These are phyloP conservation scores for Acanthornis magna DNA, from an alignment of 2,797 vertebrate species.

Conservation along the genomic window DNA sequence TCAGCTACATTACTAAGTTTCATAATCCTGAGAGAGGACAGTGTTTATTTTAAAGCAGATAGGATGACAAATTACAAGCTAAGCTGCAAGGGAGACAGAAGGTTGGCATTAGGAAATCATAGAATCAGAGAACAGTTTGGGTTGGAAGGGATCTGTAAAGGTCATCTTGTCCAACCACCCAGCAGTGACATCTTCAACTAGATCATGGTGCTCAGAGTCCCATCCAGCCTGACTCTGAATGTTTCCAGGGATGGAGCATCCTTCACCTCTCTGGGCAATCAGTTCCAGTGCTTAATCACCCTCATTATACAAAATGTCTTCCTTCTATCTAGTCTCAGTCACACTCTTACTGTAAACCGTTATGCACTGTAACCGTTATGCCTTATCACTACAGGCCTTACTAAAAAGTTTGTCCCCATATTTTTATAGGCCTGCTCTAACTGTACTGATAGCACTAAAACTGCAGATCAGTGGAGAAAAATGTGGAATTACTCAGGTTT, in stretches of 20 bases:
- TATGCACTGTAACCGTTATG: no score
- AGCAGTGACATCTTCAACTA: not conserved
- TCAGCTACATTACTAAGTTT: not conserved
- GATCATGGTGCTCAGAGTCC: not conserved
- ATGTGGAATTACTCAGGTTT: not conserved
- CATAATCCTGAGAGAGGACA: not conserved
- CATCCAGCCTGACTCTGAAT: not conserved
- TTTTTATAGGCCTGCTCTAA: not conserved
- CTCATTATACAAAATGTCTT: not conserved
- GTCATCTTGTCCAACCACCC: not conserved
- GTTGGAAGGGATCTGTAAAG: not conserved
- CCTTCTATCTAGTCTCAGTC: not conserved
- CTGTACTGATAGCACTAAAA: not conserved
- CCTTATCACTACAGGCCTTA: accelerated
- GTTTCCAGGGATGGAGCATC: not conserved
- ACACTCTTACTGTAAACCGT: not conserved
- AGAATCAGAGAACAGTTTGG: not conserved
- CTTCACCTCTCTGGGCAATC: not conserved
- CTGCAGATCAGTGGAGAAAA: not conserved
- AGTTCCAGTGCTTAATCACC: not conserved
- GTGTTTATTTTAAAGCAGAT: not conserved
- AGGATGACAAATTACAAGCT: not conserved
- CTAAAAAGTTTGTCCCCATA: not conserved
- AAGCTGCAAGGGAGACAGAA: not conserved
- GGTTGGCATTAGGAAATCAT: not conserved